Base-by-base conservation (phyloP, 35 echinoderm and acorn worm genomes). In the Apostichopus californicus region DNA sequence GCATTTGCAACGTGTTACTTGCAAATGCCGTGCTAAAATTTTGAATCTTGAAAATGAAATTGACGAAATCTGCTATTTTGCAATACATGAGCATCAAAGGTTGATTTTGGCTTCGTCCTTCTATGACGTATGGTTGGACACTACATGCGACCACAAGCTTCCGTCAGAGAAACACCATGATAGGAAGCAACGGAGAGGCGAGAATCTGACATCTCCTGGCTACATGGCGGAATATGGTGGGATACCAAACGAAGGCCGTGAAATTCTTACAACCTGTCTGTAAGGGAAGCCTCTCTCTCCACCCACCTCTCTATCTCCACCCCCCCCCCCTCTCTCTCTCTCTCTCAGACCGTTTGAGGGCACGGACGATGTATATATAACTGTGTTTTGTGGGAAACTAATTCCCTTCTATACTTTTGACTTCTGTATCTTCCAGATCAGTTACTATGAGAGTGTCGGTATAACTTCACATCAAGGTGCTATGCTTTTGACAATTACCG, bases 361-460 rank as follows among this genome's bases (percentile, higher is more conserved):
- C 71, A 75, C 7, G 14, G 58, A 61, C 71, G 17, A 7, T n/a
- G n/a, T 24, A n/a, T 75, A 20, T 75, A 18, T 15, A 14, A 9
- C 8, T 68, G 4, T 14, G 11, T 68, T 68, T 75, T 75, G 20
- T 20, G 9, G 1, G 10, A 58, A 56, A 22, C n/a, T 85, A 81
- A 81, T 85, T 85, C 55, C 1, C 17, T 3, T 85, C 14, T 85
- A 26, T 18, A 61, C 61, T 87, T 17, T 87, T 17, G 12, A 10
- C 61, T 72, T 73, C n/a, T 66, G 56, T 66, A 28, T 26, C 20
- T 28, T 68, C 15, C 86, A 89, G 86, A 64, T 89, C 14, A 89
- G 86, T 46, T 89, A 52, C 17, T 89, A 89, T 20, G 61, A 73
- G 17, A 89, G 86, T 46, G 86, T 89, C 8, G 86, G 86, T 21